A percentile compares a stretch with the other conserved stretches of the same genome.
Evolutionary conservation across 37 sponge, comb jelly and placozoan species (phyloP).

Genomic region (Chondrosia reniformis): DNA sequence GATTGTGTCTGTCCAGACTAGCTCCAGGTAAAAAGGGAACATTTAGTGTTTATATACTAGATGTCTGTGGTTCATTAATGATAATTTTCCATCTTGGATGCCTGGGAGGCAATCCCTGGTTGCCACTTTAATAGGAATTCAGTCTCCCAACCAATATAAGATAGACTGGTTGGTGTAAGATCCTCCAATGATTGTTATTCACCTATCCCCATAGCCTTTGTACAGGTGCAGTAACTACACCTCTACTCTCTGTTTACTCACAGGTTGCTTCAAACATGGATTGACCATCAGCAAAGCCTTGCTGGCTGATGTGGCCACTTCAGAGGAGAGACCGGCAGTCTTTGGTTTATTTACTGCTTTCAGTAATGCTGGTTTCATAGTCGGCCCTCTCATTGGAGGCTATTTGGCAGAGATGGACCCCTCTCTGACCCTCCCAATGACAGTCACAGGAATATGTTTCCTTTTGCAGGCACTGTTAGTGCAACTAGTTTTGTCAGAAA

Average conservation of each 20-base stretch:
- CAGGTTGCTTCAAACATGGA: conserved; percentile 73
- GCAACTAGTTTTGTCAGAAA: background rate
- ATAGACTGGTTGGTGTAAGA: too few species aligned
- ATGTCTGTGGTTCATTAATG: too few species aligned
- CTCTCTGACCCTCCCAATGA: conserved; percentile 21
- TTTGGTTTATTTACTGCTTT: conserved; percentile 52
- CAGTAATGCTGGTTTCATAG: conserved; percentile 67
- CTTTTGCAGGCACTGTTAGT: background rate
- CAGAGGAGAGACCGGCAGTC: conserved; percentile 24
- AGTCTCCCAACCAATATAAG: too few species aligned
- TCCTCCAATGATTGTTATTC: too few species aligned
- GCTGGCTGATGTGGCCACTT: conserved; percentile 45
- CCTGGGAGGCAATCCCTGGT: too few species aligned
- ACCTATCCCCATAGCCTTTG: too few species aligned
- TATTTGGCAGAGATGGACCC: conserved; percentile 61
- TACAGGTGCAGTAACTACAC: too few species aligned
- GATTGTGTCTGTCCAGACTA: conserved; percentile 49
- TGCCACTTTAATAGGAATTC: too few species aligned
- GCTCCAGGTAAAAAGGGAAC: conserved; percentile 34
- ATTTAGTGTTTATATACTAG: background rate
- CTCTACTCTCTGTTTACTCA: too few species aligned
- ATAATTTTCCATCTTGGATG: too few species aligned
- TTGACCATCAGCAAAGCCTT: conserved; percentile 49
- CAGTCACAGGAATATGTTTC: conserved; percentile 3
- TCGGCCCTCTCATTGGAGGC: conserved; percentile 64